Conservation (phyloP, 2,888 invertebrate genomes). For the Sminthurides aquaticus region DNA sequence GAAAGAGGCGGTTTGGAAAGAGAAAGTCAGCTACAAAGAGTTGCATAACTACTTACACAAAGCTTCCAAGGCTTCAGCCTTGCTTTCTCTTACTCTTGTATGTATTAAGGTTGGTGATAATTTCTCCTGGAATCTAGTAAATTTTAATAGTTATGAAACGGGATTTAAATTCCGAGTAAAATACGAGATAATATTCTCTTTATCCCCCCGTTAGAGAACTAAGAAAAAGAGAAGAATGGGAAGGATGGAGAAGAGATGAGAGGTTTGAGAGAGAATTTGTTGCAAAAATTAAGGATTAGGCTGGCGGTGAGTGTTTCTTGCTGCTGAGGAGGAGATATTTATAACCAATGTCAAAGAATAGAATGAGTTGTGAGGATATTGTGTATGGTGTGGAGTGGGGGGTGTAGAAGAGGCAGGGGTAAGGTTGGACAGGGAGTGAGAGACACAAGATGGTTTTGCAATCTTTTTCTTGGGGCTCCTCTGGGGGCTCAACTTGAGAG, state of each 20-base stretch:
- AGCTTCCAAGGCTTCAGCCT: too few species aligned
- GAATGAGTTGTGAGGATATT: background rate
- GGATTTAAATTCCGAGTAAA: background rate
- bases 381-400: too few species aligned
- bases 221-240: background rate
- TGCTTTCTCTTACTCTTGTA: background rate
- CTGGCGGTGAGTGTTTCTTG: background rate
- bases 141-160: background rate
- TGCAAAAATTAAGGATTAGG: background rate
- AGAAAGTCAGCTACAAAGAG: too few species aligned
- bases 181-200: background rate
- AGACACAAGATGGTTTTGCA: too few species aligned
- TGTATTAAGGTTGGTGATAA: background rate
- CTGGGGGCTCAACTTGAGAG: too few species aligned
- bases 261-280: background rate
- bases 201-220: background rate
- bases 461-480: too few species aligned
- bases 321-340: background rate
- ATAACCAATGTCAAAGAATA: background rate
- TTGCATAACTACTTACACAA: too few species aligned
- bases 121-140: background rate
- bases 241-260: background rate
- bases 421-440: background rate
- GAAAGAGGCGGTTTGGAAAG: too few species aligned
- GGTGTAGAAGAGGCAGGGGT: background rate